Evolutionary conservation across 1,140 invertebrate species (phyloP).

Genomic region (Drosophila subpulchrella): DNA sequence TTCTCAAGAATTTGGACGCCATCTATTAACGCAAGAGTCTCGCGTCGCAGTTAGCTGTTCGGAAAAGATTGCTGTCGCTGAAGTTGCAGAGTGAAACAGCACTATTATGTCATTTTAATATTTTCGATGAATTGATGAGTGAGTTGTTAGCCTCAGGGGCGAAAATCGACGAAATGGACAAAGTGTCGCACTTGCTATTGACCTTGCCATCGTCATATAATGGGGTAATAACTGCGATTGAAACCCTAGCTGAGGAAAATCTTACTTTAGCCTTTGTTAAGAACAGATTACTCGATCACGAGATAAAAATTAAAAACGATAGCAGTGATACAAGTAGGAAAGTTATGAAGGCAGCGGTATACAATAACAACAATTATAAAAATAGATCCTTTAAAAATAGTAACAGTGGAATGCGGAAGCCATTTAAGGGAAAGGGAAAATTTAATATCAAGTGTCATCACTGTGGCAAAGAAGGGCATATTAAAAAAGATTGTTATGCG

Average conservation of each 20-base stretch:
- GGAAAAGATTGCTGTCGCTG: neutral
- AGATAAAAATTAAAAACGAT: constrained; percentile 70
- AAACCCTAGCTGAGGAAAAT: constrained; percentile 80
- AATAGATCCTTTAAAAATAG: neutral
- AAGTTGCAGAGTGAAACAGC: too few species aligned
- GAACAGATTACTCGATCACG: constrained; percentile 70
- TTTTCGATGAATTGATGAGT: too few species aligned
- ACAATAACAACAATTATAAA: neutral
- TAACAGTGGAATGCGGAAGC: neutral
- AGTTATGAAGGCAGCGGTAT: constrained; percentile 33
- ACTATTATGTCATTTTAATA: too few species aligned
- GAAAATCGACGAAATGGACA: too few species aligned
- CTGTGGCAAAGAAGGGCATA: too few species aligned
- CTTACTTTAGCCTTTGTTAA: constrained; percentile 83
- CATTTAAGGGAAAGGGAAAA: neutral
- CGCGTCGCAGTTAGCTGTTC: too few species aligned
- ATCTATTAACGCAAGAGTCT: too few species aligned
- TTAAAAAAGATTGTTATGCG: too few species aligned
- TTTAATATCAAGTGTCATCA: too few species aligned
- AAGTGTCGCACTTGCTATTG: constrained; percentile 35
- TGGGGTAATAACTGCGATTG: constrained; percentile 82
- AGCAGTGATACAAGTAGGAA: constrained; percentile 61
- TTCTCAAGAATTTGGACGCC: too few species aligned
- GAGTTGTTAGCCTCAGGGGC: too few species aligned
- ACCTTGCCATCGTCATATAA: constrained; percentile 79